Evolutionary conservation across 1,140 invertebrate genomes (phyloP).

Genomic region (Choristoneura fumiferana): DNA sequence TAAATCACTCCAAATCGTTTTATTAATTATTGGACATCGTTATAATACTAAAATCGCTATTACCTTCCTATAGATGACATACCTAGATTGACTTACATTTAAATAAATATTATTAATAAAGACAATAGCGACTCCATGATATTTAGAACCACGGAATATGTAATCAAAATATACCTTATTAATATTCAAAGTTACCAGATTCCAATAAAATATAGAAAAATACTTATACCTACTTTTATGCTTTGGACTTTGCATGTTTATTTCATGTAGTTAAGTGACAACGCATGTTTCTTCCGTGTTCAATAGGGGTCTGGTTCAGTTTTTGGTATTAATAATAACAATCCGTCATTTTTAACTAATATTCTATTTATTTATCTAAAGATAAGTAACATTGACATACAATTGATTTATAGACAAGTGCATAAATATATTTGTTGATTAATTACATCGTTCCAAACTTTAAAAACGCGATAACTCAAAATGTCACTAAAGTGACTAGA

Average conservation of each 20-base stretch:
- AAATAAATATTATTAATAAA: not conserved
- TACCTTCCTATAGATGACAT: not conserved
- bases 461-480: no score
- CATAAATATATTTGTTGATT: no score
- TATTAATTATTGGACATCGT: not conserved
- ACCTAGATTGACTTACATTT: not conserved
- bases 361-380: not conserved
- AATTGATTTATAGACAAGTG: slow-evolving; percentile 5
- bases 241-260: no score
- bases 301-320: not conserved
- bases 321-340: slow-evolving; percentile 10
- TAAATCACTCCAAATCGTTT: slow-evolving; percentile 1
- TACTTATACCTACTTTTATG: no score
- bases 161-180: not conserved
- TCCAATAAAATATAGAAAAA: no score
- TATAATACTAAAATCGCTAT: slow-evolving; percentile 9
- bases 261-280: not conserved
- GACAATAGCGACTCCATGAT: no score
- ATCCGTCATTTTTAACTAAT: slow-evolving; percentile 17
- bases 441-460: slow-evolving; percentile 8
- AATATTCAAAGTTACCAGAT: not conserved
- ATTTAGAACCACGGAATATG: not conserved
- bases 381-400: not conserved
- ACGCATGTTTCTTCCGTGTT: not conserved
- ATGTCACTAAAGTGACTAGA: no score